Evolutionary conservation across 2,113 vertebrate genomes (phyloP).

Genomic region (Chaetodon auriga): DNA sequence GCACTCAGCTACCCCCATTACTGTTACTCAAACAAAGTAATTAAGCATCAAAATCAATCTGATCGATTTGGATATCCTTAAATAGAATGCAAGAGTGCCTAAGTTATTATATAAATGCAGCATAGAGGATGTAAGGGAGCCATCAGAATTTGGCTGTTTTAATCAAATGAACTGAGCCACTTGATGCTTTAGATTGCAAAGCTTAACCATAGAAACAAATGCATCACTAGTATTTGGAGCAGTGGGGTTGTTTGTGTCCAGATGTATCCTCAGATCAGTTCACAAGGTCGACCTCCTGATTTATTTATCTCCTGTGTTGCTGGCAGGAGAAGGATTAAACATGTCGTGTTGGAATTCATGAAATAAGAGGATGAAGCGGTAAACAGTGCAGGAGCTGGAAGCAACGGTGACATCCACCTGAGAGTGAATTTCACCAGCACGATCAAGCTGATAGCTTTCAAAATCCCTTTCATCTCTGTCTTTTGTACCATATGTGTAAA

Average conservation of each 20-base stretch:
- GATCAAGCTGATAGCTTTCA: background rate
- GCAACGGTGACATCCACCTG: background rate
- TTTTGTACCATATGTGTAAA: background rate
- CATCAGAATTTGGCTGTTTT: background rate
- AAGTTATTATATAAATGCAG: conserved; percentile 34
- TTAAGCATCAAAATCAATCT: conserved; percentile 46
- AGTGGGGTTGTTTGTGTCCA: background rate
- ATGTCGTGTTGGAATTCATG: background rate
- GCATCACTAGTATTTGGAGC: background rate
- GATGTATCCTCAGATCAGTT: conserved; percentile 9
- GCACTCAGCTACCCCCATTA: conserved; percentile 4
- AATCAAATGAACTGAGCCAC: background rate
- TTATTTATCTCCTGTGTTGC: conserved; percentile 13
- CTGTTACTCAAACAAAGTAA: conserved; percentile 46
- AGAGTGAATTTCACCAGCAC: conserved; percentile 16
- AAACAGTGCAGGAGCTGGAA: conserved; percentile 10
- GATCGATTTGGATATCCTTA: conserved; percentile 41
- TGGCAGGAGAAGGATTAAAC: conserved; percentile 26
- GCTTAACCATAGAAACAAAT: background rate
- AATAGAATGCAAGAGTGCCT: conserved; percentile 18
- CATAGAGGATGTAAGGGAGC: background rate
- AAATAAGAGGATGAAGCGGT: conserved; percentile 21
- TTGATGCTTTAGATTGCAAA: background rate
- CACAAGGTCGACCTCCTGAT: conserved; percentile 32
- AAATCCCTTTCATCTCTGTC: background rate